Conservation (phyloP, 2,113 vertebrate genomes). For the Lates calcarifer region DNA sequence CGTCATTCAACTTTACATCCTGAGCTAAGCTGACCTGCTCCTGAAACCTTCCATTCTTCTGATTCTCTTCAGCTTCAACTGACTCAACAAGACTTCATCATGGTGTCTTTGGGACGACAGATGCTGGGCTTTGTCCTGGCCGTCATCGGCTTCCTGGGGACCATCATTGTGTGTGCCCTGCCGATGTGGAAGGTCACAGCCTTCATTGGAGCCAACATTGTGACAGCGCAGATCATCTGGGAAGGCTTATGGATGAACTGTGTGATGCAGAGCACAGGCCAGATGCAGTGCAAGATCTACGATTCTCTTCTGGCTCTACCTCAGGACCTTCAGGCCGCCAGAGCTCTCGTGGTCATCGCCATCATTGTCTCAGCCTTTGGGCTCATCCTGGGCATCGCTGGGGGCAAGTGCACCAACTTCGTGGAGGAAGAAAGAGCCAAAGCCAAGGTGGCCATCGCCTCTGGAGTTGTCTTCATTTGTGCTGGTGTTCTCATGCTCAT, state of each 20-base stretch:
- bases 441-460: slow-evolving; percentile 87
- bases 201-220: slow-evolving; percentile 86
- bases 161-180: slow-evolving; percentile 77
- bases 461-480: slow-evolving; percentile 87
- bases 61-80: neutral
- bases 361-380: slow-evolving; percentile 85
- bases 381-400: slow-evolving; percentile 83
- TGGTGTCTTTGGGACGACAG: slow-evolving; percentile 84
- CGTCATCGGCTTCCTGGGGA: slow-evolving; percentile 77
- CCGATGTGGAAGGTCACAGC: slow-evolving; percentile 85
- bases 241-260: slow-evolving; percentile 87
- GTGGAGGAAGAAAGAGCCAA: slow-evolving; percentile 85
- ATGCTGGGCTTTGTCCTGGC: slow-evolving; percentile 81
- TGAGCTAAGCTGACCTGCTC: slow-evolving; percentile 25
- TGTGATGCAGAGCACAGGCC: slow-evolving; percentile 85
- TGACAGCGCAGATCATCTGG: slow-evolving; percentile 84
- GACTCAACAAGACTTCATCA: slow-evolving; percentile 50
- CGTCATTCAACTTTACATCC: slow-evolving; percentile 6
- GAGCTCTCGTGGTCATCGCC: slow-evolving; percentile 86
- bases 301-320: slow-evolving; percentile 82
- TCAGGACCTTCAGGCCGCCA: slow-evolving; percentile 83
- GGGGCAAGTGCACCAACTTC: slow-evolving; percentile 95
- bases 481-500: slow-evolving; percentile 87
- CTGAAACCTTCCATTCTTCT: neutral
- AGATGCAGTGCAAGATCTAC: slow-evolving; percentile 88